These are phyloP conservation scores for Lampris megalopsis DNA, from an alignment of 2,113 vertebrate species.

Conservation along the genomic window DNA sequence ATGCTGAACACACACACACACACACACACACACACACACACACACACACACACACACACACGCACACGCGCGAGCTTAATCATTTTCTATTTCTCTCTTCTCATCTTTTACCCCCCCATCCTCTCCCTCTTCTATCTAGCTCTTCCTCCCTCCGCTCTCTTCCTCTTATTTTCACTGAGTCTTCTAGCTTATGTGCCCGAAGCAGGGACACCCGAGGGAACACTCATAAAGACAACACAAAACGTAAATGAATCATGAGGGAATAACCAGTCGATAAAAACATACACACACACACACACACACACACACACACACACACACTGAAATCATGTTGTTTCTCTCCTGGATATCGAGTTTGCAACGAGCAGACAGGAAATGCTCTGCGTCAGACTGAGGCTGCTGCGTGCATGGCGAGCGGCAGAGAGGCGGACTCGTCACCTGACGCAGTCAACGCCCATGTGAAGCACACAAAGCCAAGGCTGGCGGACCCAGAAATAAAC, in stretches of 20 bases:
- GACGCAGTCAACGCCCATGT: too few species aligned
- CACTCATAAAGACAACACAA: conserved; percentile 5
- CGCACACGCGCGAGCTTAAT: conserved; percentile 17
- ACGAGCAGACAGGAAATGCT: too few species aligned
- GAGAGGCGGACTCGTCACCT: too few species aligned
- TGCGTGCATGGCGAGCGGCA: too few species aligned
- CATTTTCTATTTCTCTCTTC: conserved; percentile 27
- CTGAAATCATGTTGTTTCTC: too few species aligned
- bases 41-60: conserved; percentile 14
- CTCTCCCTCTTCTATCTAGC: neutral
- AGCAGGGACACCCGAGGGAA: conserved; percentile 10
- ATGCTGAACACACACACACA: conserved; percentile 39
- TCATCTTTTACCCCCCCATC: conserved; percentile 26
- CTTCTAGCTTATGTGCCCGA: conserved; percentile 11
- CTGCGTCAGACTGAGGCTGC: too few species aligned
- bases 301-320: too few species aligned
- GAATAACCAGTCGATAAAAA: neutral
- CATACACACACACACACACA: too few species aligned
- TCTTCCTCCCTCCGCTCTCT: neutral
- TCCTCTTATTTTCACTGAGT: neutral
- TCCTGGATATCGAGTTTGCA: too few species aligned
- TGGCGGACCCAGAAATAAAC: too few species aligned
- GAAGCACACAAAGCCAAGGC: too few species aligned
- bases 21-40: conserved; percentile 8
- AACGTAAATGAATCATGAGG: neutral